Evolutionary conservation across 37 sponge, comb jelly and placozoan species (phyloP).

Genomic region (Beroe ovata): DNA sequence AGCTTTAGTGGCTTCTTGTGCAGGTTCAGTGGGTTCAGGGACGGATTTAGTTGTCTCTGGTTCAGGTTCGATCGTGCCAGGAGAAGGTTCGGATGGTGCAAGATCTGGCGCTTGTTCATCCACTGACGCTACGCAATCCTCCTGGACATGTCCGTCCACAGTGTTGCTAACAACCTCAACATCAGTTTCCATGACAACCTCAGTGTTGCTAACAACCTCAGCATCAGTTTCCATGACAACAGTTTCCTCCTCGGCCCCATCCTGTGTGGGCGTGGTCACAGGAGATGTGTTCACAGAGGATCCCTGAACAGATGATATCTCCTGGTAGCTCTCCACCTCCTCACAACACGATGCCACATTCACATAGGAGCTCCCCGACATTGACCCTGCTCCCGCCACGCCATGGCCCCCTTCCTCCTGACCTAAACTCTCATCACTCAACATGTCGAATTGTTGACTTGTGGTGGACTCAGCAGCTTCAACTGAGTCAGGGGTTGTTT

Average conservation of each 20-base stretch:
- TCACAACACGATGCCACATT: slow-evolving; percentile 24
- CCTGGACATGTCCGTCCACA: not conserved
- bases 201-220: not conserved
- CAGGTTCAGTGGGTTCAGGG: not conserved
- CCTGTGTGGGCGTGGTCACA: slow-evolving; percentile 1
- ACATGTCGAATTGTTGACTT: not conserved
- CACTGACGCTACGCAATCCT: not conserved
- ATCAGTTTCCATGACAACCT: not conserved
- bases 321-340: slow-evolving; percentile 53
- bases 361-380: slow-evolving; percentile 19
- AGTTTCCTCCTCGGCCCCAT: not conserved
- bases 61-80: not conserved
- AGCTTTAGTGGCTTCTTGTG: not conserved
- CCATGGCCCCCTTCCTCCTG: not conserved
- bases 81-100: not conserved
- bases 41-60: not conserved
- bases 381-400: not conserved
- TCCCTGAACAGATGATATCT: not conserved
- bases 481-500: no score
- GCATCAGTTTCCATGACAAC: not conserved
- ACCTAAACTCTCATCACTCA: not conserved
- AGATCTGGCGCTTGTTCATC: not conserved
- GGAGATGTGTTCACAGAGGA: slow-evolving; percentile 15
- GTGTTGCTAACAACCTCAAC: not conserved
- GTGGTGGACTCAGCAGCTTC: not conserved